Evolutionary conservation across 2,797 vertebrate species (phyloP), one percentile per base, ranked within the genome.

Genomic region (Danio tinwini): DNA sequence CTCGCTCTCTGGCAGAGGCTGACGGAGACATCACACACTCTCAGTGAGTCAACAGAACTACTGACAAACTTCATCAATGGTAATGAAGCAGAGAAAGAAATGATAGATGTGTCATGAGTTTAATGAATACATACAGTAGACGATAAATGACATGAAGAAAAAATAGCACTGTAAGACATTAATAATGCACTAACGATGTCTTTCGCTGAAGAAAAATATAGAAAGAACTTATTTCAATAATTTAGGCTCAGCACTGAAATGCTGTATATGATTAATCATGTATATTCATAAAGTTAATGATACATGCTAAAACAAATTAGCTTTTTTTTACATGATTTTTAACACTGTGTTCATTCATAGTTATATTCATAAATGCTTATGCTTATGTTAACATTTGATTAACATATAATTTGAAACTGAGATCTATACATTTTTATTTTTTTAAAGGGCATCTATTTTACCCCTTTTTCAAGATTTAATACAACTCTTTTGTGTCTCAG

Each of bases 1-100:
- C 82, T 94, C 94, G 0, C 93, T 95, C 81, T 95, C 95, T 0
- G 94, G 93, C 19, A 99, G 92, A 0, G 96, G 96, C 97, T 98
- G 29, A 29, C 29, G 3, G 88, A 17, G 40, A 67, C 39, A 64
- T 37, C 58, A 75, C 40, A 64, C 70, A 16, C 19, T 73, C 12
- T 14, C 14, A 50, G 58, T 5, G 13, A 55, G 17, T 39, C 42
- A 63, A 39, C 19, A 85, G 16, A 56, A 29, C 39, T 65, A 81
- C 8, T 19, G 17, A 69, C 12, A 6, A 19, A 39, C 58, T 72
- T 59, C 13, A 47, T n/a, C 5, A 73, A 13, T 13, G 13, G 17
- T 47, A 79, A 44, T 53, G 17, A 68, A 56, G 50, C 13, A 12
- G 5, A n/a, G 45, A 17, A 40, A 50, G 45, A 42, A 50, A 53